A percentile compares a stretch with the other conserved stretches of the same genome.
These are phyloP conservation scores for Epinotia nisella DNA, from an alignment of 2,888 invertebrate species.

Conservation along the genomic window DNA sequence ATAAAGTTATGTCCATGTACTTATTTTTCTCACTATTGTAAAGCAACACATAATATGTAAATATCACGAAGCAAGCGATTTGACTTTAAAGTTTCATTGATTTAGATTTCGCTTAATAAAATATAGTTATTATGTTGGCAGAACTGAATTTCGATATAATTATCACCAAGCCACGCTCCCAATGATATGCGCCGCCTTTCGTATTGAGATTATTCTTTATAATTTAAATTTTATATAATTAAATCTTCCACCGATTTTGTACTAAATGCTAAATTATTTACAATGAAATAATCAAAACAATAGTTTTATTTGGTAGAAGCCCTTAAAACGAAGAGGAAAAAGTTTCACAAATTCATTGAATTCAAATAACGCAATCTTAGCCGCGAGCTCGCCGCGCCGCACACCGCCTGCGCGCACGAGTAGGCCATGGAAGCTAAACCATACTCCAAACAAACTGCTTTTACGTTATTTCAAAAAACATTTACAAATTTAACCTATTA, in stretches of 20 bases:
- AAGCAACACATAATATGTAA: slow-evolving; percentile 26
- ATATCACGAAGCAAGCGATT: slow-evolving; percentile 39
- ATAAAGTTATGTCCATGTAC: slow-evolving; percentile 33
- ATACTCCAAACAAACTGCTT: slow-evolving; percentile 49
- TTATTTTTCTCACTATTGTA: slow-evolving; percentile 40
- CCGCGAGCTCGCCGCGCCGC: slow-evolving; percentile 77
- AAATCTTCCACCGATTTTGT: slow-evolving; percentile 79
- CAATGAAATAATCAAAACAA: slow-evolving; percentile 67
- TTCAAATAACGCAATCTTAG: slow-evolving; percentile 40
- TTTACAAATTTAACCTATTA: slow-evolving; percentile 81
- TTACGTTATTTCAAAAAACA: slow-evolving; percentile 60
- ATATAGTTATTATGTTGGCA: slow-evolving; percentile 39
- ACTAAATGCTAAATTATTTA: slow-evolving; percentile 80
- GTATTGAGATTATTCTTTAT: slow-evolving; percentile 56
- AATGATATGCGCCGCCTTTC: slow-evolving; percentile 47
- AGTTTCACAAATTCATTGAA: slow-evolving; percentile 42
- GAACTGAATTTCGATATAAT: slow-evolving; percentile 37
- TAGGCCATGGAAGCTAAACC: slow-evolving; percentile 56
- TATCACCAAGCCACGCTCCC: slow-evolving; percentile 47
- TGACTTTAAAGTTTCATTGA: slow-evolving; percentile 26
- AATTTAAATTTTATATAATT: slow-evolving; percentile 51
- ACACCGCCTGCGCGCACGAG: slow-evolving; percentile 50
- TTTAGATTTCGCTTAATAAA: slow-evolving; percentile 39
- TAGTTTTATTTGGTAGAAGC: slow-evolving; percentile 79
- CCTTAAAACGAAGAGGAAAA: slow-evolving; percentile 55